Evolutionary conservation across 2,888 invertebrate species (phyloP).

Genomic region (Halocaridina rubra): DNA sequence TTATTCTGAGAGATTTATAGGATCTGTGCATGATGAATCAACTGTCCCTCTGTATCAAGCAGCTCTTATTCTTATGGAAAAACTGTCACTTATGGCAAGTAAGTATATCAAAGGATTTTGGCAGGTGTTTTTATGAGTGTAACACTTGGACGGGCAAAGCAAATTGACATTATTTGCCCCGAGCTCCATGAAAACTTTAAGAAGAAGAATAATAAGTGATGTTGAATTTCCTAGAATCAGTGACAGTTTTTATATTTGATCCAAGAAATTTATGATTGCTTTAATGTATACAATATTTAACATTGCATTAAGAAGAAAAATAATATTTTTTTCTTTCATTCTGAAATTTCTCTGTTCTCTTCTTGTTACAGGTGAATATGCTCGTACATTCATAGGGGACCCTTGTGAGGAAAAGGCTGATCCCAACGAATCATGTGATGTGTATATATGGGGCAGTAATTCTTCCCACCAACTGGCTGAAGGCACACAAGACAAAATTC

Average conservation of each 20-base stretch:
- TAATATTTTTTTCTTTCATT: neutral
- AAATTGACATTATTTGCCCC: too few species aligned
- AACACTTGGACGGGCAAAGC: too few species aligned
- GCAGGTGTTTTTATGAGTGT: too few species aligned
- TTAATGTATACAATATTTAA: too few species aligned
- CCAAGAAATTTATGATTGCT: too few species aligned
- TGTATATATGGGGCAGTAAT: slow-evolving; percentile 77
- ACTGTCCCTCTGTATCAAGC: slow-evolving; percentile 71
- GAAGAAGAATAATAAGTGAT: too few species aligned
- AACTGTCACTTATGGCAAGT: slow-evolving; percentile 48
- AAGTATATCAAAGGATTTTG: too few species aligned
- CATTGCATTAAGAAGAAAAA: too few species aligned
- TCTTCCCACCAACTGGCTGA: slow-evolving; percentile 76
- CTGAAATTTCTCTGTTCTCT: neutral
- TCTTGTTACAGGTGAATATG: slow-evolving; percentile 39
- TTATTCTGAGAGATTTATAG: neutral
- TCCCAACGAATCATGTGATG: slow-evolving; percentile 69
- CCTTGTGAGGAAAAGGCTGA: slow-evolving; percentile 34
- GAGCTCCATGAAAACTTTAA: too few species aligned
- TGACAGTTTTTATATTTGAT: too few species aligned
- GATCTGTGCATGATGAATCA: slow-evolving; percentile 64
- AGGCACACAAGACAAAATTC: slow-evolving; percentile 74
- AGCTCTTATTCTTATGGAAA: slow-evolving; percentile 73
- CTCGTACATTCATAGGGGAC: slow-evolving; percentile 40
- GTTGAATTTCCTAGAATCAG: too few species aligned